Conservation (phyloP, 2,113 vertebrate species). For the Chloropsis cyanopogon region DNA sequence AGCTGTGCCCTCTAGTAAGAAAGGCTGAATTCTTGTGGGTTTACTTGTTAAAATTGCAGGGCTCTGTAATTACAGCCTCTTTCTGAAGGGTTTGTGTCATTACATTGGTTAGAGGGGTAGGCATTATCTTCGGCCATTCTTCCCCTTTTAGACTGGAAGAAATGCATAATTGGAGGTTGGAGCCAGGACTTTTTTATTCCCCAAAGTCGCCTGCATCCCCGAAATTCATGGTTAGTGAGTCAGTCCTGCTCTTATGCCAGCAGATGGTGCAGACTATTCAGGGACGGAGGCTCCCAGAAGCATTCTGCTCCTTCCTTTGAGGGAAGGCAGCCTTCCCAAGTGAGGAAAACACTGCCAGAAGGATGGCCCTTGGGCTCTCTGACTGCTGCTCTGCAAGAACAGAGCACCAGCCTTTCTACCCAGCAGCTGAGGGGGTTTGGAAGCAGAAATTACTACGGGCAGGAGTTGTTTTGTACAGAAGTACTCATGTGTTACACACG, state of each 20-base stretch:
- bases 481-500: background rate
- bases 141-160: conserved; percentile 49
- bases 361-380: background rate
- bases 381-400: background rate
- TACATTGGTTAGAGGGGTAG: conserved; percentile 1
- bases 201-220: conserved; percentile 19
- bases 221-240: conserved; percentile 50
- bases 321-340: conserved; percentile 28
- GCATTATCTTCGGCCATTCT: conserved; percentile 14
- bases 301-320: conserved; percentile 44
- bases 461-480: background rate
- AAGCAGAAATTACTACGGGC: background rate
- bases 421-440: background rate
- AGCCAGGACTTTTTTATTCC: conserved; percentile 40
- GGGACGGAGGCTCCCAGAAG: conserved; percentile 50
- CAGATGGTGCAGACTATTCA: conserved; percentile 65
- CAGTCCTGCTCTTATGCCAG: conserved; percentile 52
- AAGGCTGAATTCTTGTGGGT: conserved; percentile 36
- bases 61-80: conserved; percentile 38
- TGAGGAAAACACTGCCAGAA: background rate
- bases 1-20: background rate
- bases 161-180: conserved; percentile 48
- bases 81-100: conserved; percentile 11
- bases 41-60: conserved; percentile 31
- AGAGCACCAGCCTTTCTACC: background rate